phyloP scores from a whole-genome alignment of 2,888 invertebrate species.

The Drosophila sordidapex region DNA sequence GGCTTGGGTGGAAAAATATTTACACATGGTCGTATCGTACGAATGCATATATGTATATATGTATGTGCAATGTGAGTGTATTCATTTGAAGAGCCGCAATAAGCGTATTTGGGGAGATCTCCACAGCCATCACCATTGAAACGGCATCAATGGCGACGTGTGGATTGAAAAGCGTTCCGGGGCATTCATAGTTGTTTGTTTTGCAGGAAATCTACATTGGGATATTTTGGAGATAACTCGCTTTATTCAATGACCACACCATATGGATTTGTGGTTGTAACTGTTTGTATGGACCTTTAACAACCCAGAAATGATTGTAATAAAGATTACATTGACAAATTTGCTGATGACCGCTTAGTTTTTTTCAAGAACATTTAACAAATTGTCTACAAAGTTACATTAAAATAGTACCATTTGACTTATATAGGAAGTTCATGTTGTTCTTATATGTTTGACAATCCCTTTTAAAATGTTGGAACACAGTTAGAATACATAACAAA shows the following conservation, averaged over 20 bases:
- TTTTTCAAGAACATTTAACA: slow-evolving; percentile 58
- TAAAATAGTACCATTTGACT: not conserved
- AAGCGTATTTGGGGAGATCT: slow-evolving; percentile 12
- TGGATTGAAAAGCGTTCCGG: slow-evolving; percentile 69
- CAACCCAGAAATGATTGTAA: slow-evolving; percentile 61
- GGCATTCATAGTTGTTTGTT: slow-evolving; percentile 38
- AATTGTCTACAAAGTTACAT: slow-evolving; percentile 34
- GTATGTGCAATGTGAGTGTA: slow-evolving; percentile 2
- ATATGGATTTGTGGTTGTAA: slow-evolving; percentile 2
- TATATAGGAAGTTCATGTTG: not conserved
- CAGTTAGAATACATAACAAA: too few relatives aligned
- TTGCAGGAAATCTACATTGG: slow-evolving; percentile 25
- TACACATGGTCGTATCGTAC: slow-evolving; percentile 36
- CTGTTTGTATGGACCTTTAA: slow-evolving; percentile 59
- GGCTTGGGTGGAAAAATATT: slow-evolving; percentile 59
- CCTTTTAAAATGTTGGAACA: not conserved
- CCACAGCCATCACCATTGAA: slow-evolving; percentile 45
- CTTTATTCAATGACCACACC: slow-evolving; percentile 26
- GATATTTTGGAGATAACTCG: slow-evolving; percentile 42
- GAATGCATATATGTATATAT: slow-evolving; percentile 1
- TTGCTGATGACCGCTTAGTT: slow-evolving; percentile 57
- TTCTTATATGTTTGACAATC: not conserved
- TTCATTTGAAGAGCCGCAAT: slow-evolving; percentile 1
- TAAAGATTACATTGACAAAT: slow-evolving; percentile 74
- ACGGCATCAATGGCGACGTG: slow-evolving; percentile 37